phyloP scores from a whole-genome alignment of 2,888 invertebrate species.

The Thecophora atra region DNA sequence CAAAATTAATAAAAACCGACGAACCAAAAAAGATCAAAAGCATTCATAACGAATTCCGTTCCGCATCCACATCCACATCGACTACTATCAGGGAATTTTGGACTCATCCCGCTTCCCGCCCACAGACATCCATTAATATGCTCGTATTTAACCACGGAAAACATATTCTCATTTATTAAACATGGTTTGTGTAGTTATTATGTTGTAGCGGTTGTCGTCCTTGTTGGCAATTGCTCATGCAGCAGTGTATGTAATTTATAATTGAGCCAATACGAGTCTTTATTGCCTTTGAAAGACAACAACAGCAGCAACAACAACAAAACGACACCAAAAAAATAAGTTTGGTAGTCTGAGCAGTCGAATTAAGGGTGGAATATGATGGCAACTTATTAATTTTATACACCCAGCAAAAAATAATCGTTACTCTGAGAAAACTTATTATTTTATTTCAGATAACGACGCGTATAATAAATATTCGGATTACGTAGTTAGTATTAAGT shows the following conservation, averaged over 20 bases:
- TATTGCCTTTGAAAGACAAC: constrained; percentile 19
- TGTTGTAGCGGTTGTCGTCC: constrained; percentile 41
- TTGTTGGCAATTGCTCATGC: constrained; percentile 42
- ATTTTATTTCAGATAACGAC: too few relatives aligned
- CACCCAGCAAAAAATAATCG: constrained; percentile 18
- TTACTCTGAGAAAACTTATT: not conserved
- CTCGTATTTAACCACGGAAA: constrained; percentile 45
- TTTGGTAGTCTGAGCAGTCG: constrained; percentile 6
- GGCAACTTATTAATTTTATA: constrained; percentile 13
- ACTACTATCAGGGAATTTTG: not conserved
- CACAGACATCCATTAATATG: constrained; percentile 37
- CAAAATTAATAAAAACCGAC: constrained; percentile 61
- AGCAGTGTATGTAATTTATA: constrained; percentile 37
- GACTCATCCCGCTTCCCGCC: constrained; percentile 18
- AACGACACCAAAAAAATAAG: not conserved
- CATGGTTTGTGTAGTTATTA: constrained; percentile 54
- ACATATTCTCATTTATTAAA: constrained; percentile 59
- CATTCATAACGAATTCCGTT: constrained; percentile 49
- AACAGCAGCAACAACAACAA: constrained; percentile 18
- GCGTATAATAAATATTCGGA: too few relatives aligned
- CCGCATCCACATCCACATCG: constrained; percentile 8
- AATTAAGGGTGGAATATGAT: constrained; percentile 20
- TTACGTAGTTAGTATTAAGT: too few relatives aligned
- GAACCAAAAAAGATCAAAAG: constrained; percentile 65
- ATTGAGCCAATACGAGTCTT: constrained; percentile 37